These are phyloP conservation scores for Danionella cerebrum DNA, from an alignment of 2,113 vertebrate species.

Conservation along the genomic window DNA sequence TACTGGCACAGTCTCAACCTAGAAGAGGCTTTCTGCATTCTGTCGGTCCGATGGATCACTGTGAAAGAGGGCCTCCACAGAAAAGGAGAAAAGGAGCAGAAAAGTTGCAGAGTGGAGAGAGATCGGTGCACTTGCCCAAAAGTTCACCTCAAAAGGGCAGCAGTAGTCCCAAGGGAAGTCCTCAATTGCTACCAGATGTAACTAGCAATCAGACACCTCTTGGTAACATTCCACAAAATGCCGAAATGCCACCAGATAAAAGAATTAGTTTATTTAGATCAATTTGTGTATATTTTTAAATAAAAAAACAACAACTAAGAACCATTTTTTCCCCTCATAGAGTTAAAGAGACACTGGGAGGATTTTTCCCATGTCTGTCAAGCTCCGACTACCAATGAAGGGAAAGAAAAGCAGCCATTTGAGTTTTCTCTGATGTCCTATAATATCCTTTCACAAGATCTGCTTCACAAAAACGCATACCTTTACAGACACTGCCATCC, in stretches of 20 bases:
- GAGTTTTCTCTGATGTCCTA: conserved; percentile 94
- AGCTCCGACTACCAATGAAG: conserved; percentile 39
- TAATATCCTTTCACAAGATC: conserved; percentile 91
- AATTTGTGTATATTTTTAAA: not conserved
- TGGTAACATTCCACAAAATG: not conserved
- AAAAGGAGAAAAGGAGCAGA: conserved; percentile 67
- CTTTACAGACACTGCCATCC: conserved; percentile 83
- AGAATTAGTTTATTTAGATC: not conserved
- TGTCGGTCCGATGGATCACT: conserved; percentile 60
- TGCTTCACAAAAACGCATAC: conserved; percentile 80
- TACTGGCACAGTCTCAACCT: conserved; percentile 38
- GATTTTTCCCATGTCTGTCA: conserved; percentile 54
- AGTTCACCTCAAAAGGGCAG: not conserved
- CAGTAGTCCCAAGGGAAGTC: not conserved
- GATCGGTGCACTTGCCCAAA: not conserved
- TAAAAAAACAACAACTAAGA: too few relatives aligned
- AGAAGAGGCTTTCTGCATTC: conserved; percentile 59
- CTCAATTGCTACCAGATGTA: not conserved
- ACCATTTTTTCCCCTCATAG: conserved; percentile 34
- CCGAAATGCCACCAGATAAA: conserved; percentile 12
- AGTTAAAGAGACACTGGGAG: conserved; percentile 79
- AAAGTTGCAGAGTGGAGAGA: too few relatives aligned
- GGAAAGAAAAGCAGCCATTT: conserved; percentile 54
- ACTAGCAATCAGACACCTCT: not conserved
- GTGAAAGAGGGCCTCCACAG: conserved; percentile 61